phyloP scores from a whole-genome alignment of 92 coral and sea anemone species.

The Epizoanthus stellaris region DNA sequence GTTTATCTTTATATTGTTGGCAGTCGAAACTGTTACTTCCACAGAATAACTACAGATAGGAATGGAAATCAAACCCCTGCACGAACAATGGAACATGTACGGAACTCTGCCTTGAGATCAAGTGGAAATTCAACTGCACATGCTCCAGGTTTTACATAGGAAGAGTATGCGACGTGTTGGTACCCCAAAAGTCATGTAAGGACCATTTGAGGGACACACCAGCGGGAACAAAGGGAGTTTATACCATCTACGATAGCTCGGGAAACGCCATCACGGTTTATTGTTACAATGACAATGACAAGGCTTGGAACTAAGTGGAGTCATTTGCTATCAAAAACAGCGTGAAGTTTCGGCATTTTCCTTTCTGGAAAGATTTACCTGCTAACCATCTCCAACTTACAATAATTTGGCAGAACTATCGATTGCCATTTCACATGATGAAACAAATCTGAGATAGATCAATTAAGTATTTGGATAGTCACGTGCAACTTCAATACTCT shows the following conservation, averaged over 20 bases:
- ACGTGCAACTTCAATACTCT: slow-evolving; percentile 38
- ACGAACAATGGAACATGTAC: slow-evolving; percentile 34
- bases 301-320: slow-evolving; percentile 35
- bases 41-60: not conserved
- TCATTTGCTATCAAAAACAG: slow-evolving; percentile 37
- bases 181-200: not conserved
- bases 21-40: not conserved
- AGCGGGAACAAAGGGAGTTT: not conserved
- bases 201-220: not conserved
- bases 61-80: slow-evolving; percentile 39
- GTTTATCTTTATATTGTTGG: too few relatives aligned
- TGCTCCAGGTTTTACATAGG: slow-evolving; percentile 15
- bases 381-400: slow-evolving; percentile 35
- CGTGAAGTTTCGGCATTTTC: not conserved
- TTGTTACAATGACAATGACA: slow-evolving; percentile 31
- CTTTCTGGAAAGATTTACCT: slow-evolving; percentile 38
- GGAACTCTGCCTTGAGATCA: slow-evolving; percentile 36
- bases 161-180: slow-evolving; percentile 11
- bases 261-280: slow-evolving; percentile 6
- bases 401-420: slow-evolving; percentile 39
- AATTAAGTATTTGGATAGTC: slow-evolving; percentile 13
- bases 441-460: slow-evolving; percentile 16
- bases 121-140: slow-evolving; percentile 25
- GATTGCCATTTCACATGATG: slow-evolving; percentile 35
- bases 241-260: slow-evolving; percentile 14